Percentiles rank a stretch among this genome's conserved stretches.
Evolutionary conservation across 2,888 invertebrate genomes (phyloP).

Genomic region (Macropis europaea): DNA sequence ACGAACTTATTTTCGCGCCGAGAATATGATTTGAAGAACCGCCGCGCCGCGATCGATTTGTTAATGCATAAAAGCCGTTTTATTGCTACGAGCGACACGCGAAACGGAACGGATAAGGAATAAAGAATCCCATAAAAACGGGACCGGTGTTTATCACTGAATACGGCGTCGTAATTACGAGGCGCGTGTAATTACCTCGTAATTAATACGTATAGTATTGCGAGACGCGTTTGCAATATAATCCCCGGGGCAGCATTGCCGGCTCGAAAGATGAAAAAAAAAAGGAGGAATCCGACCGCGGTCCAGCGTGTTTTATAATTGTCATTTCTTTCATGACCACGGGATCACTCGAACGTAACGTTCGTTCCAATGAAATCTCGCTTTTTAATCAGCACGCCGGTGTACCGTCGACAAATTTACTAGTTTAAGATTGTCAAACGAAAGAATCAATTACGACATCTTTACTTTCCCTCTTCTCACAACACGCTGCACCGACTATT

Average conservation of each 20-base stretch:
- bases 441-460: too few species aligned
- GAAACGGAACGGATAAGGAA: background rate
- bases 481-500: too few species aligned
- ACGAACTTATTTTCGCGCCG: background rate
- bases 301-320: conserved; percentile 6
- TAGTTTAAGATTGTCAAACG: too few species aligned
- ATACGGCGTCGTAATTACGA: conserved; percentile 9
- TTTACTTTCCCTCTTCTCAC: too few species aligned
- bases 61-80: background rate
- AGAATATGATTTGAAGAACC: too few species aligned
- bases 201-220: conserved; percentile 26
- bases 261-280: too few species aligned
- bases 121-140: background rate
- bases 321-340: conserved; percentile 16
- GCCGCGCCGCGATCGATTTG: background rate
- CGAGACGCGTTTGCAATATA: conserved; percentile 8
- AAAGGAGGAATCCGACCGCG: conserved; percentile 22
- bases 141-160: conserved; percentile 9
- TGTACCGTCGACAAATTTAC: too few species aligned
- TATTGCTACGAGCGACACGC: background rate
- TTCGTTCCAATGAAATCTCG: too few species aligned
- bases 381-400: too few species aligned
- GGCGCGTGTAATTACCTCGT: conserved; percentile 3
- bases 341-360: too few species aligned
- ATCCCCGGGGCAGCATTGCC: background rate